These are phyloP conservation scores for Callionymus lyra DNA, from an alignment of 2,113 vertebrate genomes.

Conservation along the genomic window DNA sequence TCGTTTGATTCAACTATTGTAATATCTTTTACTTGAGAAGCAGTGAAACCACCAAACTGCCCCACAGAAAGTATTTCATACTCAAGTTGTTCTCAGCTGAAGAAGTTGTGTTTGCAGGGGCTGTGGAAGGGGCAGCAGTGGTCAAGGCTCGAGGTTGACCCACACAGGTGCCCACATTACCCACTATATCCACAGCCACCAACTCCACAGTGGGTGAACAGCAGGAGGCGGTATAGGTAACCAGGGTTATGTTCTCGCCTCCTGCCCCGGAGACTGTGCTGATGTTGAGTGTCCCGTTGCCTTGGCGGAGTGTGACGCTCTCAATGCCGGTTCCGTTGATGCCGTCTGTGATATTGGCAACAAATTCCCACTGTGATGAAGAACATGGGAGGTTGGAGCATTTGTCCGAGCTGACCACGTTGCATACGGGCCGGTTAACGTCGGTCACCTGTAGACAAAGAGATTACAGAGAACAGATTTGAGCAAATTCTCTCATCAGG, in stretches of 20 bases:
- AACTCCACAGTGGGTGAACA: conserved; percentile 50
- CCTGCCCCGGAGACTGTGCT: conserved; percentile 15
- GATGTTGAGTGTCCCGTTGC: conserved; percentile 53
- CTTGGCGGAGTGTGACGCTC: conserved; percentile 28
- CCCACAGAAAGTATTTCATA: conserved; percentile 10
- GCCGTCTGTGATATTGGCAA: conserved; percentile 50
- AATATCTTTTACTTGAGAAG: conserved; percentile 15
- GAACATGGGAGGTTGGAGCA: conserved; percentile 9
- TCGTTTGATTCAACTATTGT: too few species aligned
- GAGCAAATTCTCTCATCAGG: too few species aligned
- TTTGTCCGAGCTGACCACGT: conserved; percentile 15
- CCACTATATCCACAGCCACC: conserved; percentile 46
- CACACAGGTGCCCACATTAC: conserved; percentile 54
- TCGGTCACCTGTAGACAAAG: conserved; percentile 47
- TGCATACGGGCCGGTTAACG: conserved; percentile 38
- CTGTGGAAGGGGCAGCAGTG: conserved; percentile 1
- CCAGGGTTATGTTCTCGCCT: conserved; percentile 37
- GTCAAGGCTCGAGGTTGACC: conserved; percentile 50
- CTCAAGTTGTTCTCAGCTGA: conserved; percentile 10
- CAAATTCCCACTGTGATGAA: conserved; percentile 45
- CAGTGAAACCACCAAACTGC: conserved; percentile 12
- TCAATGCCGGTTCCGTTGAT: conserved; percentile 52
- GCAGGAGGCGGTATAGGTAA: conserved; percentile 54
- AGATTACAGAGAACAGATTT: neutral
- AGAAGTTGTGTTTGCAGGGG: conserved; percentile 13